phyloP scores from a whole-genome alignment of 2,888 invertebrate species.

The Pardosa pseudoannulata region DNA sequence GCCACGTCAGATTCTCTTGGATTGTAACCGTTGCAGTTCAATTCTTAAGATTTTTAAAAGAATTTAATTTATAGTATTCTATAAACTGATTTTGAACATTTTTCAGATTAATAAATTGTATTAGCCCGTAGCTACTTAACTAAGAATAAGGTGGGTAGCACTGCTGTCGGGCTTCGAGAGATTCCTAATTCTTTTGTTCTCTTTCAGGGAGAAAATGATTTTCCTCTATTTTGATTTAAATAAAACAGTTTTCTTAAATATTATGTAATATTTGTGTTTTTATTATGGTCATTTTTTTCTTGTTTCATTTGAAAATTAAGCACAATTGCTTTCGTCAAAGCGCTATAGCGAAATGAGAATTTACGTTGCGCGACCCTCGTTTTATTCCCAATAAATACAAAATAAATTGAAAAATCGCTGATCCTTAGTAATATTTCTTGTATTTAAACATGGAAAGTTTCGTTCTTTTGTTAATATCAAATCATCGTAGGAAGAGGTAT shows the following conservation, averaged over 20 bases:
- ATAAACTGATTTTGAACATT: neutral
- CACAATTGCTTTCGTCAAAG: too few relatives aligned
- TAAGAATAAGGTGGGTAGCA: neutral
- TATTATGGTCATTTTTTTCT: neutral
- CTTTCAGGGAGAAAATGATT: neutral
- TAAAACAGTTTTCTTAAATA: neutral
- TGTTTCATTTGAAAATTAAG: neutral
- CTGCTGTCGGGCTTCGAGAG: neutral
- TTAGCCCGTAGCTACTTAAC: constrained; percentile 10
- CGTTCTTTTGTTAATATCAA: too few relatives aligned
- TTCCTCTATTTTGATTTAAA: neutral
- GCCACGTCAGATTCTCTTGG: neutral
- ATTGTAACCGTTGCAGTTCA: neutral
- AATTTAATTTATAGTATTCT: neutral
- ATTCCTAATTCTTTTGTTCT: constrained; percentile 1
- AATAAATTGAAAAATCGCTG: too few relatives aligned
- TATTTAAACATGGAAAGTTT: too few relatives aligned
- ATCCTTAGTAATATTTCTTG: too few relatives aligned
- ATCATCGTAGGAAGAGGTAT: too few relatives aligned
- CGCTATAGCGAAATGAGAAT: too few relatives aligned
- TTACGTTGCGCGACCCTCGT: too few relatives aligned
- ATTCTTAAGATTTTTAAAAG: neutral
- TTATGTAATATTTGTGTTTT: constrained; percentile 6
- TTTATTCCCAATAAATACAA: too few relatives aligned
- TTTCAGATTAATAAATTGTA: neutral